phyloP scores from a whole-genome alignment of 2,888 invertebrate genomes.

The Diarsia brunnea region DNA sequence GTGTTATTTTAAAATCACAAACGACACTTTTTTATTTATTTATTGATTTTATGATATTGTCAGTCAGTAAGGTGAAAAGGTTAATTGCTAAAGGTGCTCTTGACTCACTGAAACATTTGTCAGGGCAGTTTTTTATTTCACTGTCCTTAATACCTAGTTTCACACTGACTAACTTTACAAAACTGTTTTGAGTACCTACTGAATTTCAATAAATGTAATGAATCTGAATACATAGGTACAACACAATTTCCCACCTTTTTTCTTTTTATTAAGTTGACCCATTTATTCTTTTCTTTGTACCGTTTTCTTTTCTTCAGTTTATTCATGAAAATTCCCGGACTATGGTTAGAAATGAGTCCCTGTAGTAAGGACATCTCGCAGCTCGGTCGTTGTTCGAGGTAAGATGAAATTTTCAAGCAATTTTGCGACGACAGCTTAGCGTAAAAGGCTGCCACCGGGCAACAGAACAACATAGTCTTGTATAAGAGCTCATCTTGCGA shows the following conservation, averaged over 20 bases:
- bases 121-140: neutral
- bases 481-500: conserved; percentile 71
- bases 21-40: too few relatives aligned
- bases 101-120: neutral
- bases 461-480: conserved; percentile 65
- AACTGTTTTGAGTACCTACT: neutral
- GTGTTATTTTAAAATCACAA: too few relatives aligned
- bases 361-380: conserved; percentile 28
- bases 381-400: conserved; percentile 62
- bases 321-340: conserved; percentile 32
- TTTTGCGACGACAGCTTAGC: conserved; percentile 70
- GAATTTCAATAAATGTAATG: too few relatives aligned
- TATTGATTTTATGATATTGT: too few relatives aligned
- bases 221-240: neutral
- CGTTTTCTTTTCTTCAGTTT: neutral
- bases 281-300: neutral
- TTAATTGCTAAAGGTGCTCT: neutral
- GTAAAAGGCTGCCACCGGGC: conserved; percentile 65
- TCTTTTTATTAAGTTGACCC: neutral
- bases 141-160: neutral
- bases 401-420: conserved; percentile 74
- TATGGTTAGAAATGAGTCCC: conserved; percentile 26
- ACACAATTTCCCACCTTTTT: neutral
- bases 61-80: neutral
- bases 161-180: too few relatives aligned